phyloP scores from a whole-genome alignment of 2,888 invertebrate species.

The Girardia tigrina region DNA sequence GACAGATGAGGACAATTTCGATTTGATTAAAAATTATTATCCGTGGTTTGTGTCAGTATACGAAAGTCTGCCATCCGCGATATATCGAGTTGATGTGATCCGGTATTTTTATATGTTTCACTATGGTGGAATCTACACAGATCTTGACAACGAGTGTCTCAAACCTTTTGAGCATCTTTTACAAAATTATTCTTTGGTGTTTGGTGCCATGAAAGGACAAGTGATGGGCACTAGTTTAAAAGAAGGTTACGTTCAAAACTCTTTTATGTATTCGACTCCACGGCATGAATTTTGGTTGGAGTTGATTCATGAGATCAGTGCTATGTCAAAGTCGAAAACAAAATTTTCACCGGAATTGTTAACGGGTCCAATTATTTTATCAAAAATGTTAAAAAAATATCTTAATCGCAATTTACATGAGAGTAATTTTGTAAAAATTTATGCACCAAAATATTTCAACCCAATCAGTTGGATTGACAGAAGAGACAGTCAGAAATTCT shows the following conservation, averaged over 20 bases:
- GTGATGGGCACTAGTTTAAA: neutral
- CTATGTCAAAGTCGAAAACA: neutral
- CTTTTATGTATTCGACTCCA: conserved; percentile 28
- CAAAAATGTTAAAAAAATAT: neutral
- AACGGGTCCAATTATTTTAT: neutral
- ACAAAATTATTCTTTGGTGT: conserved; percentile 18
- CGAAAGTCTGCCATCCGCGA: neutral
- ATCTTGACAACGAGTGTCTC: conserved; percentile 31
- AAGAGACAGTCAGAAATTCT: neutral
- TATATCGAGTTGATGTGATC: conserved; percentile 16
- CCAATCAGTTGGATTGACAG: neutral
- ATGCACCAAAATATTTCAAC: neutral
- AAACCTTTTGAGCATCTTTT: conserved; percentile 30
- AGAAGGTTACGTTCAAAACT: conserved; percentile 27
- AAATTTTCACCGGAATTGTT: neutral
- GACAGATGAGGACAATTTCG: conserved; percentile 21
- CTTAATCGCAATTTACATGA: neutral
- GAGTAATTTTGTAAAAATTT: neutral
- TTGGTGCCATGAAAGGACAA: conserved; percentile 28
- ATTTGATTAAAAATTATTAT: conserved; percentile 1
- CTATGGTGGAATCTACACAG: conserved; percentile 29
- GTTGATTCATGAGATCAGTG: neutral
- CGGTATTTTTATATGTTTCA: conserved; percentile 30
- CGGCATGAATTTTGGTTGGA: conserved; percentile 27
- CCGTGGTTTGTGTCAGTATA: neutral